Conservation (phyloP, 2,888 invertebrate species). For the Rapana venosa region DNA sequence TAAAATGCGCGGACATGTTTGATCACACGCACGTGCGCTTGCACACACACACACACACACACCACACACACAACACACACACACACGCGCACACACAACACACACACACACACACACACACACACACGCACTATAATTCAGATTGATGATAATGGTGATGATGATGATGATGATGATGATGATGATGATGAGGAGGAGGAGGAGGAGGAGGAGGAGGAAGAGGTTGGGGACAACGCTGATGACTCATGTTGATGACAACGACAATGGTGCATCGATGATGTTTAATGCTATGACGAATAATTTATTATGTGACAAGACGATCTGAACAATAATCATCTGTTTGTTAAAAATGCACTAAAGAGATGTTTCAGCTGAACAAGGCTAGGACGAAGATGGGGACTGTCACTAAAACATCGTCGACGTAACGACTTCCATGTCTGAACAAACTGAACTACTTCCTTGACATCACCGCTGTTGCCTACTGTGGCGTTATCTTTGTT, state of each 20-base stretch:
- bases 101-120: background rate
- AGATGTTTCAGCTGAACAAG: background rate
- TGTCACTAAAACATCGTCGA: background rate
- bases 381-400: background rate
- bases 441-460: background rate
- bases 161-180: too few species aligned
- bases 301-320: too few species aligned
- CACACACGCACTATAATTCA: background rate
- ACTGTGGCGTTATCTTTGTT: too few species aligned
- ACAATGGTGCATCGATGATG: too few species aligned
- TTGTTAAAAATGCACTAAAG: background rate
- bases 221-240: too few species aligned
- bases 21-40: background rate
- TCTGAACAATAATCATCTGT: too few species aligned
- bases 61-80: background rate
- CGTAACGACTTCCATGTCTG: background rate
- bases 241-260: too few species aligned
- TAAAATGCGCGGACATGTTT: too few species aligned
- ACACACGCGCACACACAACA: background rate
- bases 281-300: too few species aligned
- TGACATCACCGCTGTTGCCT: background rate
- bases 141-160: background rate
- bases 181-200: too few species aligned
- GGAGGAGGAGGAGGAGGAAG: too few species aligned
- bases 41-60: background rate